Base-by-base conservation (phyloP, 2,888 invertebrate species). In the Eristalinus aeneus region DNA sequence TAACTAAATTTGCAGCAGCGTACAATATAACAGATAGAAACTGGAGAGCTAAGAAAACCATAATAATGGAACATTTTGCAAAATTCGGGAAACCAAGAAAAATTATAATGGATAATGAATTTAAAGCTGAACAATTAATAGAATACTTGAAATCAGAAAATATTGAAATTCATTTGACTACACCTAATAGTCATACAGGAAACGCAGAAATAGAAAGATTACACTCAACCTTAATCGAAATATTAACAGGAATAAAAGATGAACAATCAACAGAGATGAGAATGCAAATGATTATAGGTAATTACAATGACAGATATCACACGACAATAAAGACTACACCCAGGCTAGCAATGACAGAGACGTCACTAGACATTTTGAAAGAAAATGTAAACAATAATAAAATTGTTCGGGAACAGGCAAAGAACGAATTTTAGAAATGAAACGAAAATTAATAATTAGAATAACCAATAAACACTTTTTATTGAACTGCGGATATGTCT, bases 61-160 rank as follows among this genome's bases (percentile, higher is more conserved):
- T 65, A n/a, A 46, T 64, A 64, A 36, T 36, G 22, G 63, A 39
- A 39, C 63, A 64, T 64, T 63, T 63, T 36, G 34, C 36, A 1
- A 36, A 36, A 5, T 36, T 22, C 12, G 65, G 53, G 8, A 53
- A 65, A 10, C 27, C 46, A 10, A 5, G 6, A 1, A 46, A 53
- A 46, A 65, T 65, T 12, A 65, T 65, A 16, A 31, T 46, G 46
- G 63, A 39, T 12, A 64, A 39, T n/a, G 63, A 64, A 16, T 39
- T 64, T 16, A 64, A 64, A 39, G 34, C 63, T 22, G 6, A 60
- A 6, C 31, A 61, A n/a, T 9, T 61, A 32, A 16, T 16, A 61
- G 16, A 32, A 9, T 34, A 8, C 16, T 20, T 61, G 16, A n/a
- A 61, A 32, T 20, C 16, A 10, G n/a, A 32, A 16, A 8, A 61